Conservation (phyloP, 2,888 invertebrate genomes). For the Polydrusus cervinus region DNA sequence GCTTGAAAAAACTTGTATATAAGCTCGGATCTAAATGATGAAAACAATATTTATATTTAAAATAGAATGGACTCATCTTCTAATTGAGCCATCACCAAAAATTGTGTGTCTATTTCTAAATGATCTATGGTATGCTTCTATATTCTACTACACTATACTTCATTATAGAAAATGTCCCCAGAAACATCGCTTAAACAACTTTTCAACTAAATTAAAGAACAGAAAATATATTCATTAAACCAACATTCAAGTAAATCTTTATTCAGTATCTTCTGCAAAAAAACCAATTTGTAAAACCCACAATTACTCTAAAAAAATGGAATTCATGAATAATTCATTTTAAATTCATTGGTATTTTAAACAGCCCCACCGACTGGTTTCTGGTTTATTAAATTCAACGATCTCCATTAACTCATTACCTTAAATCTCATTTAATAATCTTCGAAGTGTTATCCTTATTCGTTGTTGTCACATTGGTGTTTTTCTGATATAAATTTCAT, state of each 20-base stretch:
- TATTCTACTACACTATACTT: too few relatives aligned
- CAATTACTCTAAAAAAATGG: conserved; percentile 34
- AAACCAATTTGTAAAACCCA: conserved; percentile 39
- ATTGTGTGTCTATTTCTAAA: too few relatives aligned
- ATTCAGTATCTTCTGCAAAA: conserved; percentile 19
- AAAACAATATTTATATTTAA: too few relatives aligned
- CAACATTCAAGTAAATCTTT: background rate
- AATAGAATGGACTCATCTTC: too few relatives aligned
- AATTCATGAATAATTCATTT: conserved; percentile 40
- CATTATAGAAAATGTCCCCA: too few relatives aligned
- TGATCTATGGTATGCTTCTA: too few relatives aligned
- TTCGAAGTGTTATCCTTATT: conserved; percentile 54
- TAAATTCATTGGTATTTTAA: conserved; percentile 29
- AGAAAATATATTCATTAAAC: too few relatives aligned
- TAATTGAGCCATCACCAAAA: too few relatives aligned
- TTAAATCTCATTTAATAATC: conserved; percentile 55
- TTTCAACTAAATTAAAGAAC: too few relatives aligned
- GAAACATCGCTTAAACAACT: too few relatives aligned
- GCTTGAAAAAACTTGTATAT: too few relatives aligned
- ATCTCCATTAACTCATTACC: conserved; percentile 54
- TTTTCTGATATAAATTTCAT: conserved; percentile 46
- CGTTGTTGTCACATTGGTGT: conserved; percentile 53
- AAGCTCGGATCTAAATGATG: too few relatives aligned
- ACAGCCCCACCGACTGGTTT: conserved; percentile 28
- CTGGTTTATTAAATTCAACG: conserved; percentile 54